These are phyloP conservation scores for Gopherus evgoodei DNA, from an alignment of 2,113 vertebrate genomes.

Conservation along the genomic window DNA sequence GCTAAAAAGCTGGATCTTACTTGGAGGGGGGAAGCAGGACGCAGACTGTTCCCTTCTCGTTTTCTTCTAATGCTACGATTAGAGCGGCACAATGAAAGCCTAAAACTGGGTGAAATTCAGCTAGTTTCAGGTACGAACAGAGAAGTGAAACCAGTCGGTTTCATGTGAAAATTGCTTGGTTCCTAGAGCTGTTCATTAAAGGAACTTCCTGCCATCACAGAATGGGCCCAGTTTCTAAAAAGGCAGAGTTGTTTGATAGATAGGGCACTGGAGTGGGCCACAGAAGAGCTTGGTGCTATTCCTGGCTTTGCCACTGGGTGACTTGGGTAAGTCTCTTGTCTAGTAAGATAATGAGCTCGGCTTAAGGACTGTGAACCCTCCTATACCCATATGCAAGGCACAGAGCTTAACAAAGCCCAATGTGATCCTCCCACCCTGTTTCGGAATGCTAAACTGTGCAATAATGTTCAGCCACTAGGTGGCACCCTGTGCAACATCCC, in stretches of 20 bases:
- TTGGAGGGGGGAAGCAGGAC: slow-evolving; percentile 30
- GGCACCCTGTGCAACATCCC: not conserved
- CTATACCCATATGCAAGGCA: not conserved
- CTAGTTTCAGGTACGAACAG: slow-evolving; percentile 39
- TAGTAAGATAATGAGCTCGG: not conserved
- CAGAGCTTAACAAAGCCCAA: not conserved
- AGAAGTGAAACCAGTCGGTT: slow-evolving; percentile 1
- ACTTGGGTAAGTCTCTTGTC: not conserved
- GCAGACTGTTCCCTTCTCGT: slow-evolving; percentile 25
- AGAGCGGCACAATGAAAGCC: slow-evolving; percentile 19
- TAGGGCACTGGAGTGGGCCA: not conserved
- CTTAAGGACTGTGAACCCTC: not conserved
- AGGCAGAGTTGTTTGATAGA: not conserved
- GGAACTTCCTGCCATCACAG: not conserved
- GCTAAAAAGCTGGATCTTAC: slow-evolving; percentile 72
- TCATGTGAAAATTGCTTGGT: not conserved
- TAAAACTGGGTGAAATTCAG: slow-evolving; percentile 13
- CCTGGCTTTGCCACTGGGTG: no score
- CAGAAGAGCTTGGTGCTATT: not conserved
- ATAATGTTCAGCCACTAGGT: not conserved
- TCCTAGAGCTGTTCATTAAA: not conserved
- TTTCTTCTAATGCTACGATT: slow-evolving; percentile 30
- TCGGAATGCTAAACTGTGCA: not conserved
- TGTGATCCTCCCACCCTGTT: not conserved
- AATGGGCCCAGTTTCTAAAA: accelerated